Evolutionary conservation across 1,140 invertebrate genomes (phyloP).

Genomic region (Macrobrachium nipponense): DNA sequence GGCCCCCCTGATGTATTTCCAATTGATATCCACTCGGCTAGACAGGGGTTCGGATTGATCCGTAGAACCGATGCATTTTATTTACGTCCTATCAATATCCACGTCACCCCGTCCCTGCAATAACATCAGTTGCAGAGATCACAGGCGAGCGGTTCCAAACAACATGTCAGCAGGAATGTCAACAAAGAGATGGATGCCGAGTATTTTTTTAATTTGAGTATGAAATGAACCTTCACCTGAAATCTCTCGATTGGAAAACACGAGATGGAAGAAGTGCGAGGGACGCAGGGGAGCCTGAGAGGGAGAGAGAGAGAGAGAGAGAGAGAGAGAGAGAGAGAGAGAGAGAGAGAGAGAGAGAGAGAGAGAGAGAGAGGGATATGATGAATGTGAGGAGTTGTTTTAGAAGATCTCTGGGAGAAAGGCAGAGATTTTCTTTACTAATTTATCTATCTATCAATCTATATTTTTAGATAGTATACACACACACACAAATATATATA

Average conservation of each 20-base stretch:
- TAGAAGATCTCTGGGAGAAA: background rate
- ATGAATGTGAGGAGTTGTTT: background rate
- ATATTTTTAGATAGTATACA: background rate
- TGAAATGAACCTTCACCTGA: constrained; percentile 50
- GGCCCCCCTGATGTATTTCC: constrained; percentile 3
- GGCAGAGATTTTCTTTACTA: background rate
- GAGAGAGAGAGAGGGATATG: constrained; percentile 21
- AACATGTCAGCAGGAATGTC: constrained; percentile 39
- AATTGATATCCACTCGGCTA: constrained; percentile 14
- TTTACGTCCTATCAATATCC: constrained; percentile 13
- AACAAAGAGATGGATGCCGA: constrained; percentile 42
- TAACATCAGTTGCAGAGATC: background rate
- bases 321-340: background rate
- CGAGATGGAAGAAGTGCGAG: constrained; percentile 15
- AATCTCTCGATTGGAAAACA: constrained; percentile 15
- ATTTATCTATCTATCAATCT: background rate
- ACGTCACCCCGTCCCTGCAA: background rate
- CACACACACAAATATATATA: background rate
- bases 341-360: constrained; percentile 30
- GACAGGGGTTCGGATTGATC: constrained; percentile 15
- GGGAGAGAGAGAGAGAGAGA: background rate
- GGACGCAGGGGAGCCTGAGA: background rate
- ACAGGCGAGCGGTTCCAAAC: background rate
- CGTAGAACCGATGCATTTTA: background rate
- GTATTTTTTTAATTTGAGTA: constrained; percentile 49